Evolutionary conservation across 1,140 invertebrate genomes (phyloP), one percentile per base, ranked within the genome.

Genomic region (Papilio machaon): DNA sequence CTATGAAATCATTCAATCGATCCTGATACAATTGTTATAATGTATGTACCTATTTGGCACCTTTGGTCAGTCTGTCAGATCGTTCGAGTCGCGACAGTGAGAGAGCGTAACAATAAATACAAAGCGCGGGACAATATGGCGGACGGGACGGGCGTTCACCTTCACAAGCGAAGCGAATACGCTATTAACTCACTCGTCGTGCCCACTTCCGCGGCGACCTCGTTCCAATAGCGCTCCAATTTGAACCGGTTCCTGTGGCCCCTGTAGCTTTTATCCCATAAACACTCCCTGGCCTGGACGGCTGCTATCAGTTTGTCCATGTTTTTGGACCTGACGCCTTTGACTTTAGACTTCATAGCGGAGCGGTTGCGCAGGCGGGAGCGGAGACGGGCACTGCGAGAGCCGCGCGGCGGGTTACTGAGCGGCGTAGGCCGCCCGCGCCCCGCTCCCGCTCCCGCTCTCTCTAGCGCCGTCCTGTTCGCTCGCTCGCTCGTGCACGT

Each of bases 151-250:
- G 88, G 75, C 90, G 85, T 89, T 90, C 85, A 90, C 88, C 86
- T 85, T 82, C 86, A 76, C 58, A 23, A 82, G 58, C 73, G 82
- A 60, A 58, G 79, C 67, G 52, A 79, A 75, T 46, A 77, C 83
- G 79, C 81, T 82, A 70, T 47, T 84, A 86, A 93, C 92, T 94
- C 80, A 95, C 94, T 94, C 38, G 93, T 91, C 75, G 90, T 91
- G 23, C 94, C 94, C 67, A 95, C 90, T 83, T 94, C 92, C 2
- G 92, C 86, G 1, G 94, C 94, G 30, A 95, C 94, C 82, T 95
- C 94, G 79, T 91, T 93, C 94, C 94, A 95, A 83, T 94, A 94
- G 17, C 92, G 82, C 87, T 95, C 94, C 83, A 95, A 83, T 81
- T 94, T 94, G 76, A 94, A 94, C 76, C 92, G 81, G 83, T 95